Base-by-base conservation (phyloP, 2,888 invertebrate genomes). In the Erpobdella octoculata region DNA sequence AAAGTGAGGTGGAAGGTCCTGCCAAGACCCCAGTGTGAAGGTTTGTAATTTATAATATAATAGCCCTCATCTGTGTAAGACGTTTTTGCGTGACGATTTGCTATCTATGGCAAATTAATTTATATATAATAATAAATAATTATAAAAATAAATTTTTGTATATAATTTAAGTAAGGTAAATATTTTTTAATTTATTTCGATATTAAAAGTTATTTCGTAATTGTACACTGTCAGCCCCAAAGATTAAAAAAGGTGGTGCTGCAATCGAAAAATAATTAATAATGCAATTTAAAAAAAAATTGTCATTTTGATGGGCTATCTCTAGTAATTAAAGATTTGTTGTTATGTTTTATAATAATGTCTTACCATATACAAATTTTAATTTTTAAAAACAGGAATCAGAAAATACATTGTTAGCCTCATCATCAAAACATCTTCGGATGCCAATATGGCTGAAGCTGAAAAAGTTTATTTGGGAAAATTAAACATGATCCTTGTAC, bases 1-100 rank as follows among this genome's bases (percentile, higher is more conserved):
- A 95, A 96, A 86, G 95, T 96, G 28, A 87, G 93, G 82, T 98
- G 98, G 98, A 97, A 97, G 89, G 93, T 94, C 75, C 86, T 99
- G 79, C 97, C 98, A 48, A 87, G 94, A 83, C 93, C 94, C 84
- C 98, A 98, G 83, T 96, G 98, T 85, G 97, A 98, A 86, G 87
- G 86, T 86, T 71, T 21, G 12, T 12, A 59, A 18, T n/a, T 61
- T 8, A 18, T n/a, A 35, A 12, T n/a, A n/a, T n/a, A n/a, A n/a
- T n/a, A n/a, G n/a, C n/a, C n/a, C n/a, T n/a, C n/a, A n/a, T n/a
- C n/a, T n/a, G n/a, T n/a, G n/a, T n/a, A n/a, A n/a, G n/a, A n/a
- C n/a, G n/a, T n/a, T n/a, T n/a, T n/a, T n/a, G n/a, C n/a, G n/a
- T n/a, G n/a, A n/a, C n/a, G n/a, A n/a, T n/a, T n/a, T n/a, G n/a